Percentiles rank a stretch among this genome's conserved stretches.
phyloP scores from a whole-genome alignment of 2,888 invertebrate species.

The Autographa pulchrina region DNA sequence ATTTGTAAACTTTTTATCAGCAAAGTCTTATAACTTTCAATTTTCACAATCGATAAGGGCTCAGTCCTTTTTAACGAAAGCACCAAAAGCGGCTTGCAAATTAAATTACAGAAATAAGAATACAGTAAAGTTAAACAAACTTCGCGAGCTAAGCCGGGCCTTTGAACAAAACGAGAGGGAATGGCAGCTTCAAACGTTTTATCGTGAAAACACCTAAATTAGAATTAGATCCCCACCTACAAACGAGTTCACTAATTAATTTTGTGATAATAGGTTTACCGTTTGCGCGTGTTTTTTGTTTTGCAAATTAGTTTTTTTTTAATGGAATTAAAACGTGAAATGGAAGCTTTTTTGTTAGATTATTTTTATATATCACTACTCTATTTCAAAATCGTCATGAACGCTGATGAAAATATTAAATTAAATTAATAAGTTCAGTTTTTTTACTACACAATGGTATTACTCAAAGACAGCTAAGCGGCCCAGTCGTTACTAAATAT shows the following conservation, averaged over 20 bases:
- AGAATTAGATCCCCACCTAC: constrained; percentile 74
- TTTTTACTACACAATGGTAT: too few species aligned
- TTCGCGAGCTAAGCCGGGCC: constrained; percentile 58
- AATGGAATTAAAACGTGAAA: constrained; percentile 18
- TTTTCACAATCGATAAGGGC: constrained; percentile 53
- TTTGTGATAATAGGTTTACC: constrained; percentile 74
- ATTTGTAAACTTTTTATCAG: constrained; percentile 1
- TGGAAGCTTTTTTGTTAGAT: background rate
- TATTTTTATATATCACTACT: too few species aligned
- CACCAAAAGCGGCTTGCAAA: constrained; percentile 57
- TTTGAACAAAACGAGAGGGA: constrained; percentile 63
- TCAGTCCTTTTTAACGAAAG: constrained; percentile 52
- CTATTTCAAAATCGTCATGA: too few species aligned
- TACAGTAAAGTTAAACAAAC: constrained; percentile 65
- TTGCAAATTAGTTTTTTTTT: constrained; percentile 62
- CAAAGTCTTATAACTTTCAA: constrained; percentile 27
- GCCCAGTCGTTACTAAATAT: too few species aligned
- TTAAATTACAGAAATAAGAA: constrained; percentile 69
- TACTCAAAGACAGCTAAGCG: too few species aligned
- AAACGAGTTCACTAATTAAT: constrained; percentile 79
- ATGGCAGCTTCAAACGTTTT: constrained; percentile 63
- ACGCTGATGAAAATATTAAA: too few species aligned
- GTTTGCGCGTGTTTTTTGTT: constrained; percentile 65
- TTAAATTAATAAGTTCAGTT: too few species aligned
- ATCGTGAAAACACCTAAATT: constrained; percentile 73